Percentiles rank a stretch among this genome's conserved stretches.
Conservation (phyloP, 2,113 vertebrate genomes). For the Neotragus pygmaeus region DNA sequence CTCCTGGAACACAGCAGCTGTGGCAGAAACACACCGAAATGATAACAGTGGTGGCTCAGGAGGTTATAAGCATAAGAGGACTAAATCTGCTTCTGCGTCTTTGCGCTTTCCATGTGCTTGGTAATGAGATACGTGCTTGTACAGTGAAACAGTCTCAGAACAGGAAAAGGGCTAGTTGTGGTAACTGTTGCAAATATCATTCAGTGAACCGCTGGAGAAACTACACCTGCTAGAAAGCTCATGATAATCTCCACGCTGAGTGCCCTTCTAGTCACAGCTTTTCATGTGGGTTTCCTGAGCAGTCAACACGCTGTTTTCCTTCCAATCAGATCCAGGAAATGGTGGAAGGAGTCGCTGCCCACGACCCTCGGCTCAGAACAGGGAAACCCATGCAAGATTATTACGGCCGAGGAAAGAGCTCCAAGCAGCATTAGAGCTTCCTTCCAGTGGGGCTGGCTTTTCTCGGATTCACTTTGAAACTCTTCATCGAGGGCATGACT, state of each 20-base stretch:
- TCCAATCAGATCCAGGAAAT: background rate
- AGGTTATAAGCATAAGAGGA: accelerated
- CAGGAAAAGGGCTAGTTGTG: accelerated
- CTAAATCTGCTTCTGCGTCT: accelerated
- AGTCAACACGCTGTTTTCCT: accelerated
- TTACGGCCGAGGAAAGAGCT: accelerated
- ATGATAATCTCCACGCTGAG: accelerated
- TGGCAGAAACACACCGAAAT: too few relatives aligned
- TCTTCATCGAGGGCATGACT: accelerated
- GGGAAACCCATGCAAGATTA: accelerated
- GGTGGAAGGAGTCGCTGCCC: accelerated
- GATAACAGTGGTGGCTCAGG: accelerated
- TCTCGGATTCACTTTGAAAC: background rate
- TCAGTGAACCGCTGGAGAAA: background rate
- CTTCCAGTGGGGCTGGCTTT: accelerated
- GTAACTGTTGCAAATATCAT: accelerated
- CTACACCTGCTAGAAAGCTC: background rate
- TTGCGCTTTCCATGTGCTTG: accelerated
- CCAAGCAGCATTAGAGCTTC: accelerated
- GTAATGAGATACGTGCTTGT: accelerated
- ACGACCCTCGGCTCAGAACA: accelerated
- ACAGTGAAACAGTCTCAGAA: background rate
- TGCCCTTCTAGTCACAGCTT: accelerated
- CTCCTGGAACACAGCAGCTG: accelerated
- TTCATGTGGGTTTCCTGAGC: background rate